Conservation (phyloP, 2,113 vertebrate genomes). For the Corapipo altera region DNA sequence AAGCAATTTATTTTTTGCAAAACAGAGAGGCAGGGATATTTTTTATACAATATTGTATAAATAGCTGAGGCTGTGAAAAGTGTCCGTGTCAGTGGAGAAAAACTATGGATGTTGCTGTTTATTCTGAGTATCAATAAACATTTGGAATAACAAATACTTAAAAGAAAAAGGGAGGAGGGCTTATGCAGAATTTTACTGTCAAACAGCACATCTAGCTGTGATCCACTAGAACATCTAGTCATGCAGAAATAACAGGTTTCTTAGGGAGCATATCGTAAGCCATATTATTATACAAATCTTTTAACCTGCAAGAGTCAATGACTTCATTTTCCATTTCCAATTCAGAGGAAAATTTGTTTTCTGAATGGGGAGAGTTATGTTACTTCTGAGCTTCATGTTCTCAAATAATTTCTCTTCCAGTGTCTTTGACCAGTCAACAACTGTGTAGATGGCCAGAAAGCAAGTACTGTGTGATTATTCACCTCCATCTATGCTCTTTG, state of each 20-base stretch:
- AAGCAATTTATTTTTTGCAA: background rate
- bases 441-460: background rate
- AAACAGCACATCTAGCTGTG: background rate
- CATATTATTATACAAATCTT: background rate
- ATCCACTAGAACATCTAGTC: background rate
- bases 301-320: background rate
- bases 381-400: background rate
- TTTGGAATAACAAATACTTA: background rate
- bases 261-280: background rate
- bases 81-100: background rate
- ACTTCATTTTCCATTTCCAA: background rate
- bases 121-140: background rate
- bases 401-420: background rate
- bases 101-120: background rate
- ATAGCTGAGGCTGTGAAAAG: background rate
- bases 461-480: conserved; percentile 17
- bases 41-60: background rate
- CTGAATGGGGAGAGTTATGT: background rate
- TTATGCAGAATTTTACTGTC: background rate
- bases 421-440: background rate
- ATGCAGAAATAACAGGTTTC: background rate
- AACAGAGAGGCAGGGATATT: background rate
- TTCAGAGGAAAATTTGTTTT: background rate
- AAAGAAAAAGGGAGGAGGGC: rapidly evolving
- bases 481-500: background rate